Evolutionary conservation across 2,888 invertebrate species (phyloP).

Genomic region (Amphipoea lucens): DNA sequence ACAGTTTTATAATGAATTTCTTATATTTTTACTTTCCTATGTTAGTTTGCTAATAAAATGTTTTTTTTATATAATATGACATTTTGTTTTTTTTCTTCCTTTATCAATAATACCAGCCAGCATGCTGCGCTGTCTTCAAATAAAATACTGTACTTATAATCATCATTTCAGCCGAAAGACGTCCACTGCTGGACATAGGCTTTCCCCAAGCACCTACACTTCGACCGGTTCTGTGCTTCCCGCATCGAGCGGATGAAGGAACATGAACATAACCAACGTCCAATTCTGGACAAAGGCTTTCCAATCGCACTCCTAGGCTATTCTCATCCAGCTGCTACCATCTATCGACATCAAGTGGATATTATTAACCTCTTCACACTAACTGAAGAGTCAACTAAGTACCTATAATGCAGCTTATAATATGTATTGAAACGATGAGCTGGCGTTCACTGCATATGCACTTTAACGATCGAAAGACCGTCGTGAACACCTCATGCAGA

Average conservation of each 20-base stretch:
- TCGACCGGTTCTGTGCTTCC: too few species aligned
- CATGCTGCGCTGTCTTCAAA: not conserved
- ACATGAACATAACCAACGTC: not conserved
- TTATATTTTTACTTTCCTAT: conserved; percentile 90
- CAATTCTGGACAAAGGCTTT: not conserved
- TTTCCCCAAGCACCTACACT: too few species aligned
- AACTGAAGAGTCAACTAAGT: not conserved
- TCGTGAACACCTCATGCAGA: not conserved
- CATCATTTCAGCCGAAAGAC: too few species aligned
- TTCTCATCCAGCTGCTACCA: not conserved
- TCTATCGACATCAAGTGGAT: not conserved
- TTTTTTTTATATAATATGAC: conserved; percentile 81
- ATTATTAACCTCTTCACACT: not conserved
- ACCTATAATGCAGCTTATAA: not conserved
- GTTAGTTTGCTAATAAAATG: conserved; percentile 90
- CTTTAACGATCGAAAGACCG: conserved; percentile 7
- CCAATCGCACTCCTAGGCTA: not conserved
- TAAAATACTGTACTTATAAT: not conserved
- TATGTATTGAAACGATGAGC: not conserved
- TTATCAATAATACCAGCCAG: not conserved
- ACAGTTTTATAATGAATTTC: conserved; percentile 89
- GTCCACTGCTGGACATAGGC: too few species aligned
- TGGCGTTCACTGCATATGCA: conserved; percentile 1
- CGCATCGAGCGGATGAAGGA: too few species aligned
- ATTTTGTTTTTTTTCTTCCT: conserved; percentile 58